These are phyloP conservation scores for Zaprionus gabonicus DNA, from an alignment of 1,140 invertebrate species.

Conservation along the genomic window DNA sequence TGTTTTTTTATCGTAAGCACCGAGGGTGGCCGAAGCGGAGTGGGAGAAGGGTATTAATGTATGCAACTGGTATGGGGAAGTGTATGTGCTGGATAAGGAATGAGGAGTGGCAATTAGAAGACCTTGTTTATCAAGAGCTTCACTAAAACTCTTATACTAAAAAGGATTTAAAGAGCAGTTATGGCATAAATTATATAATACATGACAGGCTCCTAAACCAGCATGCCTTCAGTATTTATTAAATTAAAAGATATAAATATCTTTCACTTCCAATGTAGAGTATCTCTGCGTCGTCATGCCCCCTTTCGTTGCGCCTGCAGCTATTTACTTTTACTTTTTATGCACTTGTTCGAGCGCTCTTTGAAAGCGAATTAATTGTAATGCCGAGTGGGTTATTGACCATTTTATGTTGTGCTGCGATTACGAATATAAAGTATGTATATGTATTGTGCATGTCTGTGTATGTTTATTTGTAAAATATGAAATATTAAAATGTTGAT, in stretches of 20 bases:
- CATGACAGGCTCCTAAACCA: too few species aligned
- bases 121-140: neutral
- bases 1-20: neutral
- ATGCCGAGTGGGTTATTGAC: slow-evolving; percentile 23
- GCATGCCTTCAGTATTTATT: neutral
- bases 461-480: neutral
- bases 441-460: neutral
- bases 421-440: neutral
- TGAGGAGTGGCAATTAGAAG: neutral
- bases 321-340: slow-evolving; percentile 53
- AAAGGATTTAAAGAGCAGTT: neutral
- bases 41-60: neutral
- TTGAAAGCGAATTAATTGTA: slow-evolving; percentile 38
- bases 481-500: slow-evolving; percentile 41
- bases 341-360: slow-evolving; percentile 32
- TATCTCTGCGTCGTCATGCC: neutral
- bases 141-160: neutral
- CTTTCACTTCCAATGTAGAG: neutral
- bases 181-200: too few species aligned
- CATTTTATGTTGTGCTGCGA: slow-evolving; percentile 11
- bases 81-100: neutral
- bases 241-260: neutral
- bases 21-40: neutral
- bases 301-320: neutral
- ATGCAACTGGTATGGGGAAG: neutral